These are phyloP conservation scores for Chirona hameri DNA, from an alignment of 2,888 invertebrate genomes.

Conservation along the genomic window DNA sequence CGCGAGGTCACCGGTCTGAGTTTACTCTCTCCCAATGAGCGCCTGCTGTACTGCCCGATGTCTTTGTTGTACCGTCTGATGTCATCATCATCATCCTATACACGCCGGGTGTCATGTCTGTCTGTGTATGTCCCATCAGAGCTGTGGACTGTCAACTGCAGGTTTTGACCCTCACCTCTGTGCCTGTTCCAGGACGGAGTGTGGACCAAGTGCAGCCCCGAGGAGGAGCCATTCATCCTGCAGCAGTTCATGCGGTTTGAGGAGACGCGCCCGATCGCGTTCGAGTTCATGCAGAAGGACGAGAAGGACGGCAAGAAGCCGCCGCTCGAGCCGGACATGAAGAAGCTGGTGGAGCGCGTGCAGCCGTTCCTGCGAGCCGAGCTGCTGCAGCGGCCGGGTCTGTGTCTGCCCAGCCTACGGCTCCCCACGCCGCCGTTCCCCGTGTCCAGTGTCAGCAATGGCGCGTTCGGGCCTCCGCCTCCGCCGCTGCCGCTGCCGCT, in stretches of 20 bases:
- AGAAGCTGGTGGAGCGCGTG: conserved; percentile 55
- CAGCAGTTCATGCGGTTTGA: conserved; percentile 88
- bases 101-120: too few relatives aligned
- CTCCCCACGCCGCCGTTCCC: conserved; percentile 45
- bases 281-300: conserved; percentile 53
- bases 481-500: conserved; percentile 58
- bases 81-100: too few relatives aligned
- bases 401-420: conserved; percentile 41
- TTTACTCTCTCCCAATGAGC: too few relatives aligned
- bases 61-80: too few relatives aligned
- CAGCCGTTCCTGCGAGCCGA: conserved; percentile 40
- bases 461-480: conserved; percentile 49
- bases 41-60: too few relatives aligned
- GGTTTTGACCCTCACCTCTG: not conserved
- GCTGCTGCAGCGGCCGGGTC: conserved; percentile 40
- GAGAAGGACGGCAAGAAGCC: conserved; percentile 38
- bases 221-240: conserved; percentile 85
- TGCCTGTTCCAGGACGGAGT: conserved; percentile 64
- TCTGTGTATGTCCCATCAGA: too few relatives aligned
- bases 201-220: conserved; percentile 81
- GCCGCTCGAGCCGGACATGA: conserved; percentile 54
- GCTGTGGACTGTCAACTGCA: too few relatives aligned
- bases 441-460: conserved; percentile 47
- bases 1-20: too few relatives aligned
- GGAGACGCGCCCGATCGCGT: conserved; percentile 78